Conservation (phyloP, 2,113 vertebrate genomes). For the Oceanites oceanicus region DNA sequence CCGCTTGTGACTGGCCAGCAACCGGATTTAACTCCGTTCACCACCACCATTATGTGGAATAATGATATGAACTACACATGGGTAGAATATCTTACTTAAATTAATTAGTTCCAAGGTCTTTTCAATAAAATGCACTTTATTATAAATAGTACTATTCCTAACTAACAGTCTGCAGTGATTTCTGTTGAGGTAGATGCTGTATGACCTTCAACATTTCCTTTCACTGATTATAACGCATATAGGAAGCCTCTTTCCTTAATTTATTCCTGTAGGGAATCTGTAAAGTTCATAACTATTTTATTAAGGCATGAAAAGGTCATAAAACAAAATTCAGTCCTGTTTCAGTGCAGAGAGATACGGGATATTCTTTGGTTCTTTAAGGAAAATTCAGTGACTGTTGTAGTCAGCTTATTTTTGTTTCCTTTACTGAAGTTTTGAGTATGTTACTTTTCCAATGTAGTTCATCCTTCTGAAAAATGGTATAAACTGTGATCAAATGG, state of each 20-base stretch:
- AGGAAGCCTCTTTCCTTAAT: not conserved
- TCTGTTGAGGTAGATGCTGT: not conserved
- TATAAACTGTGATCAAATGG: slow-evolving; percentile 28
- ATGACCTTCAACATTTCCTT: slow-evolving; percentile 12
- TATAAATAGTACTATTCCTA: not conserved
- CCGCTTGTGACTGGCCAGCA: too few relatives aligned
- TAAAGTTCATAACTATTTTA: not conserved
- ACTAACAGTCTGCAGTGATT: not conserved
- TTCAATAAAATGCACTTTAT: not conserved
- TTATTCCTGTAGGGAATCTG: not conserved
- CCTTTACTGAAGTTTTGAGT: slow-evolving; percentile 16
- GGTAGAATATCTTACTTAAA: not conserved
- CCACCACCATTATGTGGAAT: not conserved
- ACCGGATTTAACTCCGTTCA: too few relatives aligned
- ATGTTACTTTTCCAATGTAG: slow-evolving; percentile 35
- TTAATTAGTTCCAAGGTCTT: not conserved
- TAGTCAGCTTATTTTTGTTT: slow-evolving; percentile 39
- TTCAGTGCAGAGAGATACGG: not conserved
- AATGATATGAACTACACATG: not conserved
- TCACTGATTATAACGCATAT: not conserved
- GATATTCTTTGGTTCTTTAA: slow-evolving; percentile 28
- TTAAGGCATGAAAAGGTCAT: not conserved
- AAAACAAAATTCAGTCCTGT: not conserved
- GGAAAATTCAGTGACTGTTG: not conserved
- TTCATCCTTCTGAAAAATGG: slow-evolving; percentile 46